phyloP scores from a whole-genome alignment of 2,888 invertebrate genomes.

The Apamea crenata region DNA sequence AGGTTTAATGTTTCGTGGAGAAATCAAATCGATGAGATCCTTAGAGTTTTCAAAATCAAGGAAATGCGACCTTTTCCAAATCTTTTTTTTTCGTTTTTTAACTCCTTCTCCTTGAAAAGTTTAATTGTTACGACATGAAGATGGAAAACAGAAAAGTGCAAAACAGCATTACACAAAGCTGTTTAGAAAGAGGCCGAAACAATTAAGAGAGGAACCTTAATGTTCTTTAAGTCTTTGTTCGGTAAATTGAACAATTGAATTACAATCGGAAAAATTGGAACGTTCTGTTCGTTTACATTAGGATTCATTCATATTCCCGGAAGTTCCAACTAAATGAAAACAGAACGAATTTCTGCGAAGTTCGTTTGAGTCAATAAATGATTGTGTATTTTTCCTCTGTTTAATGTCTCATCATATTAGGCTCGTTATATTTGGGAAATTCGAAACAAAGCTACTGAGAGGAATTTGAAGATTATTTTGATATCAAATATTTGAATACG shows the following conservation, averaged over 20 bases:
- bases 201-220: conserved; percentile 11
- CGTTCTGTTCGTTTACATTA: conserved; percentile 25
- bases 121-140: neutral
- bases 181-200: conserved; percentile 26
- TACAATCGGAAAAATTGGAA: conserved; percentile 28
- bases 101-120: neutral
- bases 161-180: conserved; percentile 9
- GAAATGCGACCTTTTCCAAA: neutral
- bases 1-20: neutral
- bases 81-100: neutral
- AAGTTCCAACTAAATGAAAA: conserved; percentile 45
- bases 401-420: conserved; percentile 39
- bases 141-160: neutral
- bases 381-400: conserved; percentile 43
- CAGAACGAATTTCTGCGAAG: conserved; percentile 12
- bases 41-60: neutral
- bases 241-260: conserved; percentile 42
- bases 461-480: conserved; percentile 18
- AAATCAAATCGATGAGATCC: neutral
- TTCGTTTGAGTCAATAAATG: conserved; percentile 37
- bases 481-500: conserved; percentile 2
- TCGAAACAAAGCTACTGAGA: conserved; percentile 13
- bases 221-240: conserved; percentile 28
- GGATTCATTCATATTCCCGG: conserved; percentile 34
- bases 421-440: conserved; percentile 25